Percentiles rank a stretch among this genome's conserved stretches.
Evolutionary conservation across 2,797 vertebrate species (phyloP).

Genomic region (Hyperoplus lanceolatus): DNA sequence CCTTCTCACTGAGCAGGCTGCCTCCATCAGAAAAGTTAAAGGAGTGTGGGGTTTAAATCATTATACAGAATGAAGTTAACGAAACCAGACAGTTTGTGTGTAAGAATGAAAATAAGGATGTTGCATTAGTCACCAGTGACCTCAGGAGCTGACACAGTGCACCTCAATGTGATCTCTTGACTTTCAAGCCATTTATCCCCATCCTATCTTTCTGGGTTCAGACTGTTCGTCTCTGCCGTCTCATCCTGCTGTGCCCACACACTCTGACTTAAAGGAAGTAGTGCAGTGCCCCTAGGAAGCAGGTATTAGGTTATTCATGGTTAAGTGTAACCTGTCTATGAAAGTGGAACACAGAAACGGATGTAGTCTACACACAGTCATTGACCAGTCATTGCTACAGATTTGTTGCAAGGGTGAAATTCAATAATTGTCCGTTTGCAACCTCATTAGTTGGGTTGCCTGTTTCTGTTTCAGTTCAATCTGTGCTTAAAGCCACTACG

Average conservation of each 20-base stretch:
- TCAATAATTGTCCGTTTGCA: too few species aligned
- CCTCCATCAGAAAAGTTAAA: background rate
- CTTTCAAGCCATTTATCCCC: background rate
- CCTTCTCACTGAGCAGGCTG: constrained; percentile 30
- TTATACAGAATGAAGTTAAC: background rate
- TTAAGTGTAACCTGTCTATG: too few species aligned
- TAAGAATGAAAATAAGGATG: constrained; percentile 50
- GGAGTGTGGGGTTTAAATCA: constrained; percentile 2
- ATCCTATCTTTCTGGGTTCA: background rate
- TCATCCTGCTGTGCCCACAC: too few species aligned
- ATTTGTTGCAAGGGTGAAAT: too few species aligned
- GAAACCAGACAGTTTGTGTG: background rate
- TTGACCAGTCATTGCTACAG: too few species aligned
- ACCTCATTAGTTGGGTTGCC: too few species aligned
- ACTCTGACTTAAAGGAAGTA: background rate
- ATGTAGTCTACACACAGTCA: too few species aligned
- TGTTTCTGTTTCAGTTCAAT: too few species aligned
- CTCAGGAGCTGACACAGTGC: constrained; percentile 29
- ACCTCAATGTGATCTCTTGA: constrained; percentile 15
- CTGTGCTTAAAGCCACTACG: too few species aligned
- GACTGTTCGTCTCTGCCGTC: background rate
- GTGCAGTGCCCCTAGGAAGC: background rate
- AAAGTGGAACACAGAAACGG: too few species aligned
- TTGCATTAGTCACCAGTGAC: constrained; percentile 40
- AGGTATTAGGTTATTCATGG: too few species aligned